phyloP scores from a whole-genome alignment of 2,888 invertebrate genomes.

The Minunthozetes semirufus region DNA sequence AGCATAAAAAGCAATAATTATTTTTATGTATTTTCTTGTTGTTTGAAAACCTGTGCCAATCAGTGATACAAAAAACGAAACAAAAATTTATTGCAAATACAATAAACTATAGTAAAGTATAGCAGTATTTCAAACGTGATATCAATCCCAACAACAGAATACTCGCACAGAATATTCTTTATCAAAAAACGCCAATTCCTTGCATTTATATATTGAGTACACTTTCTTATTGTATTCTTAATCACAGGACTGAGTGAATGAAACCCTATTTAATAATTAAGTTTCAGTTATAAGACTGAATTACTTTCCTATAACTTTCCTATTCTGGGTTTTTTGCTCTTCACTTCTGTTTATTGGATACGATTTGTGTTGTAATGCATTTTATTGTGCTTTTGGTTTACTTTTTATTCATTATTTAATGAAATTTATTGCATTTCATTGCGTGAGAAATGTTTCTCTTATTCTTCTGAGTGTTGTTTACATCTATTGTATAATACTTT shows the following conservation, averaged over 20 bases:
- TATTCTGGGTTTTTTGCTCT: not conserved
- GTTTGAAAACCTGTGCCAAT: no score
- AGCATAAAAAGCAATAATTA: not conserved
- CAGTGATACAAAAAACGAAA: no score
- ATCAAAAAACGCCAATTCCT: no score
- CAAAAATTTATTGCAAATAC: not conserved
- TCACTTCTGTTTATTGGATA: not conserved
- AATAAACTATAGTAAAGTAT: not conserved
- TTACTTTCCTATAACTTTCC: not conserved
- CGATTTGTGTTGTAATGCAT: not conserved
- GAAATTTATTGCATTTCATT: not conserved
- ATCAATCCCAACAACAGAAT: not conserved
- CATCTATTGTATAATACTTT: not conserved
- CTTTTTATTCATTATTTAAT: not conserved
- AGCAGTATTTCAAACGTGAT: not conserved
- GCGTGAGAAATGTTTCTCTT: not conserved
- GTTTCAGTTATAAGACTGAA: not conserved
- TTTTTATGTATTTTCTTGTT: not conserved
- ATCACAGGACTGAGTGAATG: not conserved
- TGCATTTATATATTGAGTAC: not conserved
- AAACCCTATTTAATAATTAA: conserved; percentile 3
- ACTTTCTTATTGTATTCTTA: not conserved
- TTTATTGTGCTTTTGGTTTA: not conserved
- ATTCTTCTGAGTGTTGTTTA: not conserved
- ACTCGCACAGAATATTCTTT: not conserved